Evolutionary conservation across 2,113 vertebrate species (phyloP), one percentile per base, ranked within the genome.

Genomic region (Sprattus sprattus): DNA sequence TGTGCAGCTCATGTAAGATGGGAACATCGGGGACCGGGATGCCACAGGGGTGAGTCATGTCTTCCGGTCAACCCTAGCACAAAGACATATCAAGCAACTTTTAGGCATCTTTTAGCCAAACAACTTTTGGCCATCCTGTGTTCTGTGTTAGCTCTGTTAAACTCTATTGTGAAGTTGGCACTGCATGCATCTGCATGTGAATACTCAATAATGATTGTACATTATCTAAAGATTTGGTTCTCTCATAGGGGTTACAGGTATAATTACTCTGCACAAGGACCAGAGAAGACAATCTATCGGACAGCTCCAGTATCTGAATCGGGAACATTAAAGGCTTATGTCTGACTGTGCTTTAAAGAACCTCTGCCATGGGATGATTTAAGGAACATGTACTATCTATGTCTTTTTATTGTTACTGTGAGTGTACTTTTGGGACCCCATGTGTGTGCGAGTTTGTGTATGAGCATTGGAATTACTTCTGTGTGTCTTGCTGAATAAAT

Each of bases 1-100:
- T 97, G 45, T 95, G 93, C 89, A 96, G 95, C 88, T 96, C 96
- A 82, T 96, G 89, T 86, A 96, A 85, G 87, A 89, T 0, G 84
- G 85, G 47, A 6, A 0, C 82, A 2, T 3, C 84, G 0, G 6
- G 1, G 0, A 83, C 84, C 0, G 6, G 1, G 0, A 83, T 83
- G 1, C 20, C 91, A 32, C 45, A 90, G 81, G 4, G 89, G 94
- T 95, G 71, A 91, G 86, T 47, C 8, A 57, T 57, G 8, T 20
- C 49, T 28, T 49, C 47, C 10, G 25, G 11, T 32, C 25, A 54
- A 57, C 45, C 32, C 3, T 9, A 47, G 6, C 32, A 25, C 45
- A 25, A 60, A 81, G 18, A 18, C 11, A 18, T 6, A 15, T 57
- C 16, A 20, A 16, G 52, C 16, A 52, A 52, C 39, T 9, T 47